Evolutionary conservation across 1,140 invertebrate species (phyloP), one percentile per base, ranked within the genome.

Genomic region (Nephotettix cincticeps): DNA sequence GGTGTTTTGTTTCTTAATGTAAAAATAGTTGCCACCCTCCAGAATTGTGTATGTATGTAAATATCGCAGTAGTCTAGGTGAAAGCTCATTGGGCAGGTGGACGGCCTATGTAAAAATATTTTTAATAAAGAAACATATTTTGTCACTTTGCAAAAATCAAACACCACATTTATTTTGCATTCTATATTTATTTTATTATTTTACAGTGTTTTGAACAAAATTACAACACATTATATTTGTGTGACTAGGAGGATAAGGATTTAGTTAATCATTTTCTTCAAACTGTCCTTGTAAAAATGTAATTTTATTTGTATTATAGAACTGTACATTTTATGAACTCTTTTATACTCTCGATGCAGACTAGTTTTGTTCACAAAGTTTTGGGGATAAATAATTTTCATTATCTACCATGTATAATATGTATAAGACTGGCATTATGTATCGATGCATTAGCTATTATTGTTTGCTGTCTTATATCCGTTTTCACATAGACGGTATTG

Each of bases 21-120:
- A 47, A 23, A 45, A 23, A 30, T 17, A 36, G 51, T 6, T 58
- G 36, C 68, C 56, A 27, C 56, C 32, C 56, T 58, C 51, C 30
- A 69, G 47, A 61, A 66, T 32, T 65, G 58, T 71, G 69, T 71
- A 71, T 45, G 40, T 71, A 71, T 71, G 69, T 71, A 71, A 45
- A 71, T 71, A 71, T 66, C 51, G 51, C 58, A 32, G 63, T 71
- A 66, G 43, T 51, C 27, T 66, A 64, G 69, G 13, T 54, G 43
- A 63, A 47, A 32, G 58, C 61, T 43, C 36, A 71, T 13, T 58
- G 63, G 40, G 19, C n/a, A 54, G 61, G 47, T 64, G 61, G 69
- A 71, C 69, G 69, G 69, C 69, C 69, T 71, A 71, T 70, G 56
- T 54, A 70, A 70, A 36, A 43, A 30, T 67, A 43, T 67, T 45